These are phyloP conservation scores for Phaethon lepturus DNA, from an alignment of 2,113 vertebrate species.

Conservation along the genomic window DNA sequence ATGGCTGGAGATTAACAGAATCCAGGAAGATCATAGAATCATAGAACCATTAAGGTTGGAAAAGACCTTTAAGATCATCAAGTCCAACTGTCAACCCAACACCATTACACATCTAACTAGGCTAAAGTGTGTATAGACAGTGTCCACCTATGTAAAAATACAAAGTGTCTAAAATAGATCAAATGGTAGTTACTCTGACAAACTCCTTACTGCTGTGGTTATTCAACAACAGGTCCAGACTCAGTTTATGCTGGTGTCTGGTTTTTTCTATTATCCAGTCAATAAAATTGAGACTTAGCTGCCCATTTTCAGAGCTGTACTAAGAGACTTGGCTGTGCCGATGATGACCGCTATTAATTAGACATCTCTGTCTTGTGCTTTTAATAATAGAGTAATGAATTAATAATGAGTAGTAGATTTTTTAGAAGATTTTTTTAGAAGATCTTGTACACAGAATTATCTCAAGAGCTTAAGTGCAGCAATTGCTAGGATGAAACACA, in stretches of 20 bases:
- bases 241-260: background rate
- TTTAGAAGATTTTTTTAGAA: background rate
- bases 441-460: background rate
- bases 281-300: background rate
- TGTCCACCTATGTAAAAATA: background rate
- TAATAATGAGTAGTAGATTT: background rate
- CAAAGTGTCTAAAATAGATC: background rate
- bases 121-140: background rate
- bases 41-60: too few relatives aligned
- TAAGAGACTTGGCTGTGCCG: background rate
- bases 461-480: background rate
- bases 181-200: background rate
- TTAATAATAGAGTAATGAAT: background rate
- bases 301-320: background rate
- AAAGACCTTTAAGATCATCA: too few relatives aligned
- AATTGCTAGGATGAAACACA: background rate
- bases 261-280: background rate
- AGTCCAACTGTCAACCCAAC: too few relatives aligned
- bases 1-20: slow-evolving; percentile 5
- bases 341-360: background rate
- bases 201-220: background rate
- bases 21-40: background rate
- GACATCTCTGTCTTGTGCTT: background rate
- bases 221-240: background rate
- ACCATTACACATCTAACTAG: background rate